Conservation (phyloP, 2,113 vertebrate genomes). For the Vimba vimba region DNA sequence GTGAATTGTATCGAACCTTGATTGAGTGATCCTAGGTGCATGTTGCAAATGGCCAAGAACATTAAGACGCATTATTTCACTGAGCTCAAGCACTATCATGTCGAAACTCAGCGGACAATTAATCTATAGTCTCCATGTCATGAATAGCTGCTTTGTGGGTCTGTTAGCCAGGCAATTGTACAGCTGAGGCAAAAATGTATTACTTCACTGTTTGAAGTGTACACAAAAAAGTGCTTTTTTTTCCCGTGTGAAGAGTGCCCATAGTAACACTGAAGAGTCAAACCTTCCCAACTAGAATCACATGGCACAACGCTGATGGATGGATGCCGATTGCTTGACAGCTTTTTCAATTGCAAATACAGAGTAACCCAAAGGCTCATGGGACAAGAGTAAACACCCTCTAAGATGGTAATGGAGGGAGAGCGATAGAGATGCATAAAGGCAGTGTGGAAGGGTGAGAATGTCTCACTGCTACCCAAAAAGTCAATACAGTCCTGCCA, state of each 20-base stretch:
- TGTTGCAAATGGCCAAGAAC: background rate
- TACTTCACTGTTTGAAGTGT: slow-evolving; percentile 66
- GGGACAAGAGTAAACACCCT: slow-evolving; percentile 39
- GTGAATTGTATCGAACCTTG: too few species aligned
- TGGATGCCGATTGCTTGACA: slow-evolving; percentile 32
- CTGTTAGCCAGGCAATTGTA: slow-evolving; percentile 70
- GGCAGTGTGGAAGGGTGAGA: slow-evolving; percentile 33
- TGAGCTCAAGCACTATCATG: background rate
- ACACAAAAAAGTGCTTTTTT: slow-evolving; percentile 58
- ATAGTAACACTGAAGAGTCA: slow-evolving; percentile 66
- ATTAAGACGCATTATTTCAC: slow-evolving; percentile 2
- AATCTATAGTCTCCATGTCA: slow-evolving; percentile 29
- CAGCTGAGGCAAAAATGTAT: slow-evolving; percentile 74
- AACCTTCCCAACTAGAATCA: slow-evolving; percentile 37
- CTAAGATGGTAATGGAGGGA: background rate
- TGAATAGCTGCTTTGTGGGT: slow-evolving; percentile 65
- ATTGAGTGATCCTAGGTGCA: background rate
- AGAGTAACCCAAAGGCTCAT: background rate
- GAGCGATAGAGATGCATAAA: background rate
- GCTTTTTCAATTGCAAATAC: slow-evolving; percentile 50
- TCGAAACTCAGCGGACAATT: slow-evolving; percentile 22
- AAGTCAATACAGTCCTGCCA: slow-evolving; percentile 5
- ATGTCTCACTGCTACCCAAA: slow-evolving; percentile 28
- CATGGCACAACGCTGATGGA: slow-evolving; percentile 33
- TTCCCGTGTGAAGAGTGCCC: slow-evolving; percentile 62